These are phyloP conservation scores for Pachyseris speciosa DNA, from an alignment of 64 coral and sea anemone species.

Conservation along the genomic window DNA sequence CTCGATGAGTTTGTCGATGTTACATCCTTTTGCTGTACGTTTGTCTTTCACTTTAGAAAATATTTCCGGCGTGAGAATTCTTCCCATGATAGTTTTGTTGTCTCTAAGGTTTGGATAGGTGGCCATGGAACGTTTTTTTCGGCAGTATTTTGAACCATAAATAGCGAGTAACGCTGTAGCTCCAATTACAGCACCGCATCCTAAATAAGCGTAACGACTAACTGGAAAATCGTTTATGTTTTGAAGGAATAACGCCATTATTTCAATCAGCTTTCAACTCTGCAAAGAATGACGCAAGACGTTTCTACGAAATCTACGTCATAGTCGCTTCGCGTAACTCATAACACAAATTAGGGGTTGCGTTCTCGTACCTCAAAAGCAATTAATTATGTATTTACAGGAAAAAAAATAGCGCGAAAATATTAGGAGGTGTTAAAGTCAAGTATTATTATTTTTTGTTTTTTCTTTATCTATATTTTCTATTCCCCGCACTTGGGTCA, in stretches of 20 bases:
- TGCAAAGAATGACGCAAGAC: too few species aligned
- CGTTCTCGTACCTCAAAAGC: too few species aligned
- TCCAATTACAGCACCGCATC: neutral
- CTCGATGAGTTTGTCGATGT: neutral
- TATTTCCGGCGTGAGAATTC: neutral
- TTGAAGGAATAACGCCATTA: neutral
- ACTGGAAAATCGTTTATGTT: neutral
- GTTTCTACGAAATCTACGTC: too few species aligned
- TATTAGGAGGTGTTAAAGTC: too few species aligned
- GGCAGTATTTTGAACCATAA: too few species aligned
- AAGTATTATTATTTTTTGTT: too few species aligned
- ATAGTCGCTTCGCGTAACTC: too few species aligned
- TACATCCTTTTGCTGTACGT: neutral
- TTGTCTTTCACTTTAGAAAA: slow-evolving; percentile 2
- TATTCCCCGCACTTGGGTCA: too few species aligned
- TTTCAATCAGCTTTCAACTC: neutral
- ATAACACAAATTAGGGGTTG: too few species aligned
- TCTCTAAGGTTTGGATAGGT: neutral
- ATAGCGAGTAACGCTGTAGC: neutral
- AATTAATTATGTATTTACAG: too few species aligned
- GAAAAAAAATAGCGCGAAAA: too few species aligned
- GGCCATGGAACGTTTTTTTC: neutral
- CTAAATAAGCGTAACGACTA: neutral
- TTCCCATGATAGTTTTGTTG: neutral
- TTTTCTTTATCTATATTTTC: too few species aligned